Evolutionary conservation across 2,797 vertebrate genomes (phyloP), one percentile per base, ranked within the genome.

Genomic region (Hipposideros larvatus): DNA sequence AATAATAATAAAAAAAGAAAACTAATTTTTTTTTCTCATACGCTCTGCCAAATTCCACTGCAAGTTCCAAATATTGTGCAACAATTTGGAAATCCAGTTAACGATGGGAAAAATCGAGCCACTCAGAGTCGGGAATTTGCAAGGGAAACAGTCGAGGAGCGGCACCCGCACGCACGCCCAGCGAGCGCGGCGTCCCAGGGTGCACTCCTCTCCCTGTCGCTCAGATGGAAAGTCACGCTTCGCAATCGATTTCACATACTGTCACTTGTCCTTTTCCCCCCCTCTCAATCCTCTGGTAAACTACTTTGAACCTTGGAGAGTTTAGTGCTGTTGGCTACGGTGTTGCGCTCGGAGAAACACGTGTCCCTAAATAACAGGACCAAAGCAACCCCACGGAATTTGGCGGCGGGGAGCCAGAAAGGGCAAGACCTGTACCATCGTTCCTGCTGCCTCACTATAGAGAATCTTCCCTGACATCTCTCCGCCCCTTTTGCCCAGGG

Each of bases 21-120:
- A 6, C 51, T 24, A 11, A 77, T 70, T 90, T 85, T 95, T 79
- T 93, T 94, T 96, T 96, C 90, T 96, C 95, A 93, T 90, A 71
- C 51, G 16, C 82, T 90, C 68, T 95, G 95, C 96, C 97, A 97
- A 97, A 91, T 96, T 94, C 82, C 93, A 90, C n/a, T 77, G 55
- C 91, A 90, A 96, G 94, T 95, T 97, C 97, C 95, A 97, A 93
- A 96, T 55, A 90, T 97, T 97, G 96, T 73, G 87, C 92, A 97
- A 97, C 59, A 78, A 96, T 94, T 77, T 97, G 89, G 95, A 97
- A 97, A 93, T 78, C 71, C 89, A 82, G 89, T 96, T 96, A 96
- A 93, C 61, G 77, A 94, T 95, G 91, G 94, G 95, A 88, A 97
- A 97, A 96, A 77, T 59, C 79, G 28, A 95, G 96, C 70, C 87